phyloP scores from a whole-genome alignment of 1,140 invertebrate genomes.

The Panagrolaimus sp. region DNA sequence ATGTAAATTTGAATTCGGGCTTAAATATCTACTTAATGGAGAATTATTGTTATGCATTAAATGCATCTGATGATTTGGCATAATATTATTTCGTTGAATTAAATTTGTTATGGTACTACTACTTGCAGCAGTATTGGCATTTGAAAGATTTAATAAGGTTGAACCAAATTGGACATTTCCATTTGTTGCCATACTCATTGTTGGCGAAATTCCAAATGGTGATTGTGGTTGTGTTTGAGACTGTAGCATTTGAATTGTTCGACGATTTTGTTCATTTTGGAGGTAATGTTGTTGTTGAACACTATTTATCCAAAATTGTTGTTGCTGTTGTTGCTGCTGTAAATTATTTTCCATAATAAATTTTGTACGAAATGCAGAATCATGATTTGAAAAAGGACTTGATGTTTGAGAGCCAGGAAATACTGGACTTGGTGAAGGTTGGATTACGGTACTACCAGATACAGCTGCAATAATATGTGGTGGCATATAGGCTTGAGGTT shows the following conservation, averaged over 20 bases:
- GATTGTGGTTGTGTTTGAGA: not conserved
- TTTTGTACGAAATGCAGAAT: not conserved
- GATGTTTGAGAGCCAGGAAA: not conserved
- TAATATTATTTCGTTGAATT: not conserved
- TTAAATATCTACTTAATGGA: not conserved
- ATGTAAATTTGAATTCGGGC: too few relatives aligned
- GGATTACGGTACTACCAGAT: constrained; percentile 8
- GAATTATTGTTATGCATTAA: not conserved
- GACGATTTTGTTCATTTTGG: constrained; percentile 14
- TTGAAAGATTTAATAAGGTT: not conserved
- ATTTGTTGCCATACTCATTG: not conserved
- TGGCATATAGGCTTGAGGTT: not conserved
- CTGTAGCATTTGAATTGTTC: not conserved
- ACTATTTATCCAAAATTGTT: not conserved
- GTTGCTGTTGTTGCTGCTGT: constrained; percentile 4
- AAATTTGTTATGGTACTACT: not conserved
- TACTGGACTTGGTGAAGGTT: not conserved
- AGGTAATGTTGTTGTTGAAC: not conserved
- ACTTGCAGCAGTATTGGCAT: not conserved
- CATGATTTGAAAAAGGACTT: not conserved
- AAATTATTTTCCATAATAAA: constrained; percentile 10
- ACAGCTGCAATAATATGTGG: constrained; percentile 14
- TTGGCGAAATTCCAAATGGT: not conserved
- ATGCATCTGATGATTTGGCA: not conserved
- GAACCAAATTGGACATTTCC: not conserved